These are phyloP conservation scores for Melopsittacus undulatus DNA, from an alignment of 2,797 vertebrate species.

Conservation along the genomic window DNA sequence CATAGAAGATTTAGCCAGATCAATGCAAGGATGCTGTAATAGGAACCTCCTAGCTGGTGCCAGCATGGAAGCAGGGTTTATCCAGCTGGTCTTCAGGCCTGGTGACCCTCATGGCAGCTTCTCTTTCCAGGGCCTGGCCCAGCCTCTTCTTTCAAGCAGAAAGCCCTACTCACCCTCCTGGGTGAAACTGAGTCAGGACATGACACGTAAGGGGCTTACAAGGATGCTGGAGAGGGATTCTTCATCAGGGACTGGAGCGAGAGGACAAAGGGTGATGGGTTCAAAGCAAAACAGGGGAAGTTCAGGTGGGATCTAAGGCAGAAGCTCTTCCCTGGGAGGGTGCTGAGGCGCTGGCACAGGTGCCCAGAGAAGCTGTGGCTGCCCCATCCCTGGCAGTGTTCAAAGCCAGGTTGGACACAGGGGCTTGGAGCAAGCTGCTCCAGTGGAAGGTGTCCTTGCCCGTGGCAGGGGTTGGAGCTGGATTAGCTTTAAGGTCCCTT, in stretches of 20 bases:
- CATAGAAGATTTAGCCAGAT: background rate
- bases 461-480: background rate
- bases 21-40: background rate
- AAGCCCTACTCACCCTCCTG: background rate
- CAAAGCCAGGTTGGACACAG: no score
- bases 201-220: fast-evolving
- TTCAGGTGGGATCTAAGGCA: background rate
- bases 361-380: no score
- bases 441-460: no score
- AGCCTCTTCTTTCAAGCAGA: background rate
- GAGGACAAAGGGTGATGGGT: background rate
- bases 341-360: no score
- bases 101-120: background rate
- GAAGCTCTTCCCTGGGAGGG: no score
- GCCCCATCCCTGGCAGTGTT: no score
- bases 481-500: background rate
- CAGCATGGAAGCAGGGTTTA: background rate
- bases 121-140: background rate
- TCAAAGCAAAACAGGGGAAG: background rate
- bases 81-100: background rate
- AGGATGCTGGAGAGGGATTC: background rate
- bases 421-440: no score
- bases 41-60: background rate
- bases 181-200: background rate
- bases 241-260: background rate